Evolutionary conservation across 64 coral and sea anemone genomes (phyloP).

Genomic region (Stichodactyla mertensii): DNA sequence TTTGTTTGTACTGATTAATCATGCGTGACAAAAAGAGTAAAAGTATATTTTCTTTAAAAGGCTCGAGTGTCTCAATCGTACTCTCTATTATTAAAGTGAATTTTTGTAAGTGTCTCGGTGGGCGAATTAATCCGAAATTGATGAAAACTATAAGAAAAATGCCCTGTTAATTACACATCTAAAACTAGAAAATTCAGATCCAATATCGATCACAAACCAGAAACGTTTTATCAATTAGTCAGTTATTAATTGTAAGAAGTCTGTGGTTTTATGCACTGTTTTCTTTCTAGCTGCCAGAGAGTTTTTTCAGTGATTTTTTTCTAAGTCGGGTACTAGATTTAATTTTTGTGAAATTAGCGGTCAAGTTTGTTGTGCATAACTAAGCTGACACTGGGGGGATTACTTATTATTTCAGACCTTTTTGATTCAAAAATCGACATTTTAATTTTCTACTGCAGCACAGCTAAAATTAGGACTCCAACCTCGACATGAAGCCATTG

Average conservation of each 20-base stretch:
- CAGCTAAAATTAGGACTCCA: no score
- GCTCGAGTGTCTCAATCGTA: not conserved
- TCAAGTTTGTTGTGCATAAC: no score
- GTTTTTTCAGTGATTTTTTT: no score
- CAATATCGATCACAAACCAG: not conserved
- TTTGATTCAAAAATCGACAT: no score
- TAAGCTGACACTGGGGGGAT: no score
- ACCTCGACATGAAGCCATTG: no score
- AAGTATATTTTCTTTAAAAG: not conserved
- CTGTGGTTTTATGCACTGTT: not conserved
- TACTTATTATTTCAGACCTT: no score
- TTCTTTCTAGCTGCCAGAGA: no score
- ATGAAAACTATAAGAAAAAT: conserved; percentile 2
- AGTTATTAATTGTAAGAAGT: not conserved
- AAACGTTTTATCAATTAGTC: not conserved
- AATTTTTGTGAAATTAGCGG: no score
- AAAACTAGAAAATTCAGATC: not conserved
- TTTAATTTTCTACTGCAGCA: no score
- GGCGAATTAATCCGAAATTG: conserved; percentile 9
- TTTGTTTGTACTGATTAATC: not conserved
- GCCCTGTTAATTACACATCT: not conserved
- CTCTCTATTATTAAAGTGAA: not conserved
- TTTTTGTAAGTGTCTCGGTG: not conserved
- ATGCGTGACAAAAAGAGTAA: not conserved
- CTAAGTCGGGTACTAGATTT: no score